Evolutionary conservation across 2,797 vertebrate genomes (phyloP).

Genomic region (Liasis olivaceus): DNA sequence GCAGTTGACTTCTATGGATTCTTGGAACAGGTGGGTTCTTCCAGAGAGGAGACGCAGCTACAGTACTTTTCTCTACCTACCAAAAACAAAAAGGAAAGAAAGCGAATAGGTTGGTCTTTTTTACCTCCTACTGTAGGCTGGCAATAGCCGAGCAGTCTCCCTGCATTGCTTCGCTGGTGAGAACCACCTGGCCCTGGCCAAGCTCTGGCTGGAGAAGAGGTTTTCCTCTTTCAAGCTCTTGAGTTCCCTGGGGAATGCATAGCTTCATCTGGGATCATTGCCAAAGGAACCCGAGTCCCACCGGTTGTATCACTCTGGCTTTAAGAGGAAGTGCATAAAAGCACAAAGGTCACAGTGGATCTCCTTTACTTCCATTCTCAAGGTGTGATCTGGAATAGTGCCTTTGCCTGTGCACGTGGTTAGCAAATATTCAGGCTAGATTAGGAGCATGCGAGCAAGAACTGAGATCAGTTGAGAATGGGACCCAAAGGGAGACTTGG

Average conservation of each 20-base stretch:
- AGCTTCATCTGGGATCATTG: neutral
- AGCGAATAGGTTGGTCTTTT: neutral
- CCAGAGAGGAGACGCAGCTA: neutral
- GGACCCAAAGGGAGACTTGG: too few relatives aligned
- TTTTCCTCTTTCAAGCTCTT: neutral
- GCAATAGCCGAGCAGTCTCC: neutral
- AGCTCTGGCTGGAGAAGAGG: too few relatives aligned
- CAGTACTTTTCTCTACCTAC: neutral
- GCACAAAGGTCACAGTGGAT: too few relatives aligned
- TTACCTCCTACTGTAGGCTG: neutral
- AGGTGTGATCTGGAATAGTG: too few relatives aligned
- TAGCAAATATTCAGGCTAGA: too few relatives aligned
- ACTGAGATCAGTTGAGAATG: too few relatives aligned
- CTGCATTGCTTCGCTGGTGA: neutral
- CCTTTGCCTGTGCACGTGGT: too few relatives aligned
- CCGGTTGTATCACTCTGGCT: neutral
- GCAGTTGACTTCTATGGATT: conserved; percentile 81
- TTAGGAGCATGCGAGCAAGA: too few relatives aligned
- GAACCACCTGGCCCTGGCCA: neutral
- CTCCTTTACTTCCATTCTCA: too few relatives aligned
- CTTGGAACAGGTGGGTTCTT: conserved; percentile 84
- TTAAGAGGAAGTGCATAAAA: too few relatives aligned
- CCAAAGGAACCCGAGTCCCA: neutral
- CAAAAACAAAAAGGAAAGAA: too few relatives aligned
- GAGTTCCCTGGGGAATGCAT: neutral